Percentiles rank a stretch among this genome's conserved stretches.
Conservation (phyloP, 2,888 invertebrate species). For the Oxyteleia sp. region DNA sequence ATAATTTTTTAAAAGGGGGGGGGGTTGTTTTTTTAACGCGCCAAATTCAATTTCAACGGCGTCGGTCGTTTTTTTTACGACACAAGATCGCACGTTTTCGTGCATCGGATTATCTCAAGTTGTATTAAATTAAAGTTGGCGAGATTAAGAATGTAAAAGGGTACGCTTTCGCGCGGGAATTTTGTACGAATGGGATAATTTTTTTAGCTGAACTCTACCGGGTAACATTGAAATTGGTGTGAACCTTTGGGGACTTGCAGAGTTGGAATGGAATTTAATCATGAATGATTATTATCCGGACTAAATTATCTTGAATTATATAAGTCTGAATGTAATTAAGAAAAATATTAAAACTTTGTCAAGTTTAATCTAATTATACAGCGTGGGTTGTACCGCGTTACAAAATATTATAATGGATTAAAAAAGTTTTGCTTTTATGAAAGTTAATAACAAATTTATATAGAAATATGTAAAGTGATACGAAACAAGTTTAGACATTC, state of each 20-base stretch:
- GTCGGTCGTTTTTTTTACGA: constrained; percentile 28
- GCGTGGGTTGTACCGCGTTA: constrained; percentile 54
- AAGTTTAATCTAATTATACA: constrained; percentile 65
- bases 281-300: constrained; percentile 71
- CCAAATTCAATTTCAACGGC: constrained; percentile 26
- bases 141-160: constrained; percentile 60
- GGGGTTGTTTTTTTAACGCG: neutral
- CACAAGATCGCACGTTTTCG: neutral
- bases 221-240: constrained; percentile 65
- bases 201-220: constrained; percentile 55
- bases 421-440: constrained; percentile 60
- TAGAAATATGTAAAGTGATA: constrained; percentile 63
- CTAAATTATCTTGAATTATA: constrained; percentile 70
- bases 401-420: constrained; percentile 71
- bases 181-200: constrained; percentile 57
- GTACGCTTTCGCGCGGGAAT: constrained; percentile 40
- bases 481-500: constrained; percentile 57
- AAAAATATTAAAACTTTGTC: constrained; percentile 68
- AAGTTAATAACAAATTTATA: constrained; percentile 71
- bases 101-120: constrained; percentile 24
- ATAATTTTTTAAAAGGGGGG: constrained; percentile 12
- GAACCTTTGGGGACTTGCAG: constrained; percentile 63
- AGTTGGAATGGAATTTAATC: constrained; percentile 70
- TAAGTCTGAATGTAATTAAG: constrained; percentile 70
- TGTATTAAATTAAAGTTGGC: constrained; percentile 54